Evolutionary conservation across 2,888 invertebrate species (phyloP).

Genomic region (Ichneumon xanthorius): DNA sequence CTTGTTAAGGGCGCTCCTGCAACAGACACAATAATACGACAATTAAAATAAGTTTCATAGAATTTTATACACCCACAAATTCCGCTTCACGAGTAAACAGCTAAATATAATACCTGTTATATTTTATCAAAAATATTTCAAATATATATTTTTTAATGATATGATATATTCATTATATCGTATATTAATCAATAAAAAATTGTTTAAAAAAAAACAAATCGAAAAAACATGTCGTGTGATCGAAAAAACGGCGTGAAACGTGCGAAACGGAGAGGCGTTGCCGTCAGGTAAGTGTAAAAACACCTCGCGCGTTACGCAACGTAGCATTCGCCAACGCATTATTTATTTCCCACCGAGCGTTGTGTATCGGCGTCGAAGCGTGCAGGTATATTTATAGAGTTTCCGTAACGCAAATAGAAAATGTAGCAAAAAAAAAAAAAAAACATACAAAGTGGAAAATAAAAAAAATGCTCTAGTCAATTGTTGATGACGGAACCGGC

Average conservation of each 20-base stretch:
- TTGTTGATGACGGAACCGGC: slow-evolving; percentile 2
- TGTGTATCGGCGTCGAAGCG: not conserved
- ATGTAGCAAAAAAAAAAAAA: slow-evolving; percentile 8
- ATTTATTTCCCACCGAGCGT: slow-evolving; percentile 29
- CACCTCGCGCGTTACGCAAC: slow-evolving; percentile 56
- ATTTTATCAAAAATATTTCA: too few species aligned
- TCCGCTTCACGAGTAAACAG: too few species aligned
- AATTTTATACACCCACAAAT: not conserved
- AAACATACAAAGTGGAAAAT: not conserved
- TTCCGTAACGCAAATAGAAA: slow-evolving; percentile 32
- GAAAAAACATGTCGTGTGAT: not conserved
- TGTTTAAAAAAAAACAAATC: not conserved
- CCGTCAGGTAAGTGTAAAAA: slow-evolving; percentile 7
- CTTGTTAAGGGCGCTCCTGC: slow-evolving; percentile 82
- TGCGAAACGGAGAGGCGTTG: slow-evolving; percentile 13
- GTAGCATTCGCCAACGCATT: slow-evolving; percentile 36
- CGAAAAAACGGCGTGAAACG: not conserved
- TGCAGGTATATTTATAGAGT: slow-evolving; percentile 49
- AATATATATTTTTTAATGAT: too few species aligned
- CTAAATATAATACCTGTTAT: too few species aligned
- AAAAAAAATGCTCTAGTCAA: not conserved
- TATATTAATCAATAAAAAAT: not conserved
- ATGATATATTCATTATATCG: too few species aligned
- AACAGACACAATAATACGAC: slow-evolving; percentile 68
- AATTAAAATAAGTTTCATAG: not conserved